phyloP scores from a whole-genome alignment of 1,140 invertebrate species.

The Solen grandis region DNA sequence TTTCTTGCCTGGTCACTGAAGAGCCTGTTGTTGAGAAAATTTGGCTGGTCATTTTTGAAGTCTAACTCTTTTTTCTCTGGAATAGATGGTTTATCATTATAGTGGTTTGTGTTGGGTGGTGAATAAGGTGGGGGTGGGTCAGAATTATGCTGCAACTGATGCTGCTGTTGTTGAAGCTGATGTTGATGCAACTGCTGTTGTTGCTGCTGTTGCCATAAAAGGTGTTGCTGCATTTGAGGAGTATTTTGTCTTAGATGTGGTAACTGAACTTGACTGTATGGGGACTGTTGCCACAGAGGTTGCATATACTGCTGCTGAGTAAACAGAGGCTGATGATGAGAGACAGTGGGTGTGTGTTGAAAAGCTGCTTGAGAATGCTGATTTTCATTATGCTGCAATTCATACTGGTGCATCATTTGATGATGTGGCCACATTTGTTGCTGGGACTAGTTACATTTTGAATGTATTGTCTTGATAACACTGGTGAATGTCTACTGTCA shows the following conservation, averaged over 20 bases:
- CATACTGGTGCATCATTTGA: conserved; percentile 52
- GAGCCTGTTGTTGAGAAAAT: neutral
- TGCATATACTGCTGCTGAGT: conserved; percentile 52
- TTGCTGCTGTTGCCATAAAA: conserved; percentile 40
- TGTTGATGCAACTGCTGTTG: conserved; percentile 49
- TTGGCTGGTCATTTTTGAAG: neutral
- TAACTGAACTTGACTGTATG: conserved; percentile 45
- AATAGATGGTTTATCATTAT: conserved; percentile 13
- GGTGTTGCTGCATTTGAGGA: conserved; percentile 50
- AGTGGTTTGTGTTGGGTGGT: conserved; percentile 29
- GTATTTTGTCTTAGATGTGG: conserved; percentile 51
- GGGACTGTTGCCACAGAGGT: conserved; percentile 46
- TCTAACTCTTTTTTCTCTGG: conserved; percentile 28
- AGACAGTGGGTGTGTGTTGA: conserved; percentile 40
- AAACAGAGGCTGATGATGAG: conserved; percentile 51
- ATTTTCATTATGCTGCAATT: conserved; percentile 41
- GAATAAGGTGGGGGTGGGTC: conserved; percentile 50
- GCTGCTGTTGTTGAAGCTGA: conserved; percentile 45
- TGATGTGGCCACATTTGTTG: conserved; percentile 49
- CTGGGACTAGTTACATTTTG: conserved; percentile 50
- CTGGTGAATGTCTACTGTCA: conserved; percentile 49
- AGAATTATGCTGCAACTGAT: conserved; percentile 27
- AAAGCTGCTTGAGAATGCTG: conserved; percentile 43
- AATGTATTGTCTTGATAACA: conserved; percentile 27
- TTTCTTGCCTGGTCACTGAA: neutral